Evolutionary conservation across 2,113 vertebrate species (phyloP).

Genomic region (Malaclemys terrapin): DNA sequence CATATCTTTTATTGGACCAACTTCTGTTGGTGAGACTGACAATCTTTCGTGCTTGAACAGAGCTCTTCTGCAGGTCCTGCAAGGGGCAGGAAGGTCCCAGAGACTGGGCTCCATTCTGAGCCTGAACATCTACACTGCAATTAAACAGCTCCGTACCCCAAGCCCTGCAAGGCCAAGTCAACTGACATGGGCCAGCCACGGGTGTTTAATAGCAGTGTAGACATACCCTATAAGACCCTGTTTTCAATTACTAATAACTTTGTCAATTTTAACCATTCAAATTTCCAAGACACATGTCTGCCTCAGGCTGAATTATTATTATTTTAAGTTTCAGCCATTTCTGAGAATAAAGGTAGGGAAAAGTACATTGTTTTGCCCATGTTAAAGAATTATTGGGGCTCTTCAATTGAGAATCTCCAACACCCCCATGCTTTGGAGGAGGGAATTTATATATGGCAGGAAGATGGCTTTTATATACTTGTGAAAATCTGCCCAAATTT

Average conservation of each 20-base stretch:
- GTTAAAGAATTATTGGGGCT: not conserved
- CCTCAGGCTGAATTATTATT: not conserved
- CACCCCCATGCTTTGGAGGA: not conserved
- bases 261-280: not conserved
- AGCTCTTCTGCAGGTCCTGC: not conserved
- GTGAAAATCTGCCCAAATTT: not conserved
- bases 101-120: not conserved
- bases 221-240: not conserved
- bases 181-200: not conserved
- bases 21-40: not conserved
- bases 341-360: not conserved
- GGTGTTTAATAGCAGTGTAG: not conserved
- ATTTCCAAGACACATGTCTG: not conserved
- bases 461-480: not conserved
- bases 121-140: not conserved
- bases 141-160: not conserved
- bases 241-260: not conserved
- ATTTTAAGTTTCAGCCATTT: not conserved
- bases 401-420: not conserved
- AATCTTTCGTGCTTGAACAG: not conserved
- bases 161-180: not conserved
- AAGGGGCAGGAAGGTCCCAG: not conserved
- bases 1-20: not conserved
- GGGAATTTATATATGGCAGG: not conserved
- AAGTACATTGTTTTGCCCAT: not conserved